Conservation (phyloP, 2,797 vertebrate species). For the Poeciliopsis presidionis region DNA sequence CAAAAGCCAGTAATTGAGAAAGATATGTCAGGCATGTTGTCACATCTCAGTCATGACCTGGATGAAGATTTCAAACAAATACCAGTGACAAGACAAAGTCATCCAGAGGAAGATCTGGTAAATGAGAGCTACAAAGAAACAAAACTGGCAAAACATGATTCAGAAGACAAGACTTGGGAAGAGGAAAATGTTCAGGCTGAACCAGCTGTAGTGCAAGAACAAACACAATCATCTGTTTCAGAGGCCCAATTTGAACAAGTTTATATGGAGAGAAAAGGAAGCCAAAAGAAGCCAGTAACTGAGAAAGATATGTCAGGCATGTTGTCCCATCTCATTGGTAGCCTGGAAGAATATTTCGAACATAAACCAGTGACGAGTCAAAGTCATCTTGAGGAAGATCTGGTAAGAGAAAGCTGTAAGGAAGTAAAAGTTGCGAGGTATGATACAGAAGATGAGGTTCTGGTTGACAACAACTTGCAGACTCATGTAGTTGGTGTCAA, state of each 20-base stretch:
- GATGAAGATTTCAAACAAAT: slow-evolving; percentile 35
- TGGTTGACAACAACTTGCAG: background rate
- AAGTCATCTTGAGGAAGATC: slow-evolving; percentile 8
- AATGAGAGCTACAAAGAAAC: slow-evolving; percentile 20
- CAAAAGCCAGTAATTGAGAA: background rate
- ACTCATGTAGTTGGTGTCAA: background rate
- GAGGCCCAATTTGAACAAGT: slow-evolving; percentile 46
- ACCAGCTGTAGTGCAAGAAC: background rate
- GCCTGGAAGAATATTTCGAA: slow-evolving; percentile 41
- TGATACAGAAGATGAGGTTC: background rate
- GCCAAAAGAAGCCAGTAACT: background rate
- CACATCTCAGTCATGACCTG: slow-evolving; percentile 51
- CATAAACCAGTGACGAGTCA: slow-evolving; percentile 15
- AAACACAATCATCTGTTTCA: background rate
- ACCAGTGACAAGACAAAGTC: slow-evolving; percentile 18
- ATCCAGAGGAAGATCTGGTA: slow-evolving; percentile 12
- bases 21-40: slow-evolving; percentile 55
- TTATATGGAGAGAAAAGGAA: slow-evolving; percentile 6
- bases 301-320: slow-evolving; percentile 56
- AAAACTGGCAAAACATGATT: background rate
- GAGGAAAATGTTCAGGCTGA: background rate
- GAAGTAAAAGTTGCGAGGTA: slow-evolving; percentile 21
- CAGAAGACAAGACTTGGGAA: background rate
- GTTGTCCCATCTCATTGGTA: slow-evolving; percentile 48
- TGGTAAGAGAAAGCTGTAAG: slow-evolving; percentile 32